Base-by-base conservation (phyloP, 1,140 invertebrate genomes). In the Oreohelix idahoensis region DNA sequence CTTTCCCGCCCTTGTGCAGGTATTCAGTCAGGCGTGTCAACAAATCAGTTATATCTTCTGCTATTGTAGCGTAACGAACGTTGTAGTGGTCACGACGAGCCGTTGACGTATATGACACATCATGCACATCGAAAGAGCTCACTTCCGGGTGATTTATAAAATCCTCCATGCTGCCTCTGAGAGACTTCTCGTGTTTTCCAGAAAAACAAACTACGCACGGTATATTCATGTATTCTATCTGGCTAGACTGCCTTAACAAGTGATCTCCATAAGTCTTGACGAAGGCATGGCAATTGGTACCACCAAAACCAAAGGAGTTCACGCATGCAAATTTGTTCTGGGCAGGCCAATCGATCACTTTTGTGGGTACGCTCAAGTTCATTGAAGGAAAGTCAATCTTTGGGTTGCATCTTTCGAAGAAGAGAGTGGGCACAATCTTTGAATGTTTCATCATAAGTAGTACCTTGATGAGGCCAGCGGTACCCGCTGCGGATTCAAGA, bases 301-400 rank as follows among this genome's bases (percentile, higher is more conserved):
- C 89, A n/a, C 89, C 89, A 84, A 89, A 90, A 0, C 89, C 89
- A 83, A 90, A 90, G 38, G 86, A 89, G 70, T 90, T 90, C 26
- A 89, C 83, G 71, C 86, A 88, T 26, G 86, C 84, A 8, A 88
- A 32, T 78, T 85, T 53, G 36, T 35, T 36, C 0, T 63, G 39
- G 39, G 63, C 17, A 13, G 96, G 95, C 81, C 45, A 69, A 42
- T 70, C 23, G 29, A 78, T 85, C 38, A 79, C 45, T 29, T 84
- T 26, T 63, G 85, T 87, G 8, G 88, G 85, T 32, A 91, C 87
- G n/a, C 79, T 51, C 75, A 91, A 81, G 35, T 84, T 81, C 63
- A 86, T 77, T 13, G 81, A 85, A 0, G 79, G 38, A 23, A 89
- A 86, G 51, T 88, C 77, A 69, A 90, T 86, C 36, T 86, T 84